A percentile compares a stretch with the other conserved stretches of the same genome.
phyloP scores from a whole-genome alignment of 2,888 invertebrate species.

The Mesoligia furuncula region DNA sequence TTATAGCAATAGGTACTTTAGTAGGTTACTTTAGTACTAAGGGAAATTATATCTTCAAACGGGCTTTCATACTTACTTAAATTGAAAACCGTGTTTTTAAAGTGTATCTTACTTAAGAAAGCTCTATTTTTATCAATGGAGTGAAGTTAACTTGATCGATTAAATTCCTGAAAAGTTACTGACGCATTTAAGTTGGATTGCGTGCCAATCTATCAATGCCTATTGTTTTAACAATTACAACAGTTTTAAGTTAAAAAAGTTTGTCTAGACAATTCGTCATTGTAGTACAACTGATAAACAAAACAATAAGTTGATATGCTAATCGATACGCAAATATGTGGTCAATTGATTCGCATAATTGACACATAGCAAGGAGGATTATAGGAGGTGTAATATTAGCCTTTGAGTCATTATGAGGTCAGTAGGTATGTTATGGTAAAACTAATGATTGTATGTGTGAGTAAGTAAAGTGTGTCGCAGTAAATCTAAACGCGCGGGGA shows the following conservation, averaged over 20 bases:
- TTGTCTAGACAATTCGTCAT: slow-evolving; percentile 61
- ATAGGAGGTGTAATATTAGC: slow-evolving; percentile 33
- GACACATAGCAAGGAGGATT: slow-evolving; percentile 46
- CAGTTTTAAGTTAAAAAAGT: slow-evolving; percentile 28
- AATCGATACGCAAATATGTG: slow-evolving; percentile 44
- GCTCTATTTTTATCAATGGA: not conserved
- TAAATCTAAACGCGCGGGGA: not conserved
- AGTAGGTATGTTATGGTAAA: slow-evolving; percentile 36
- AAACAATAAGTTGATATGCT: slow-evolving; percentile 63
- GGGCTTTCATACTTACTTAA: not conserved
- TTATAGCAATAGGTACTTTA: not conserved
- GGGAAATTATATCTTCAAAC: not conserved
- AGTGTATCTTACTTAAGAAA: not conserved
- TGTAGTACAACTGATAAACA: slow-evolving; percentile 49
- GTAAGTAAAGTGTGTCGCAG: not conserved
- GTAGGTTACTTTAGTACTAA: not conserved
- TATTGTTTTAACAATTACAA: slow-evolving; percentile 5
- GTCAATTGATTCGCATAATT: slow-evolving; percentile 46
- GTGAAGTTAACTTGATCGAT: not conserved
- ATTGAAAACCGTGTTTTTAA: not conserved
- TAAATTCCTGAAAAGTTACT: not conserved
- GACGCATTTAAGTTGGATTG: not conserved
- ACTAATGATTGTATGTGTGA: slow-evolving; percentile 5
- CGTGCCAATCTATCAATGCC: not conserved
- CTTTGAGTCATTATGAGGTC: slow-evolving; percentile 59